Base-by-base conservation (phyloP, 2,113 vertebrate genomes). In the Osmerus eperlanus region DNA sequence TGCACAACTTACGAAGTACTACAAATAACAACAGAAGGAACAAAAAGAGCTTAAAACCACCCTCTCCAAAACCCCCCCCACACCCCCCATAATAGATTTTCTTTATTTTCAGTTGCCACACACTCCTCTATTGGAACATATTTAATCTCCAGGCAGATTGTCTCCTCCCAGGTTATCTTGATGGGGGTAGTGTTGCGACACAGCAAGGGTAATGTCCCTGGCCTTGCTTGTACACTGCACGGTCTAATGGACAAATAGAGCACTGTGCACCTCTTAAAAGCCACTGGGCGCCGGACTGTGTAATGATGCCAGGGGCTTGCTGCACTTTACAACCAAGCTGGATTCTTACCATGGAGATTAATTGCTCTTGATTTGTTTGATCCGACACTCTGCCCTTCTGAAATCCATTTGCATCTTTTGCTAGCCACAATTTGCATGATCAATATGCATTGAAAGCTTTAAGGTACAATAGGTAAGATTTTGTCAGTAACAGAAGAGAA, bases 331-430 rank as follows among this genome's bases (percentile, higher is more conserved):
- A 81, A 81, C 81, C 82, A 77, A 54, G 72, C 84, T 78, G 55
- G 71, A 78, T 81, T 79, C 71, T 79, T 73, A 66, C 81, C 84
- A 73, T 84, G 71, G 82, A 89, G 85, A 92, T 89, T 86, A 89
- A 90, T 90, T 89, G 81, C 79, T 80, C 78, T 79, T 89, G 88
- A 91, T 90, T 89, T 85, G 84, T 89, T 81, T 19, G 21, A 21
- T 58, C 3, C 56, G 6, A 19, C n/a, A n/a, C 56, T 58, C 18
- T 18, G n/a, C 18, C 18, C 16, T 72, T 72, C 9, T 11, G 41
- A 47, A 47, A 9, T 9, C 9, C 41, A 47, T 47, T 7, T 47
- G 41, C 41, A 47, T 47, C 9, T 47, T 47, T 12, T 11, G 9
- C 2, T 12, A 8, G 41, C 2, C 7, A 8, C 41, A 78, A 65